Conservation (phyloP, 1,140 invertebrate genomes). For the Notospermus geniculatus region DNA sequence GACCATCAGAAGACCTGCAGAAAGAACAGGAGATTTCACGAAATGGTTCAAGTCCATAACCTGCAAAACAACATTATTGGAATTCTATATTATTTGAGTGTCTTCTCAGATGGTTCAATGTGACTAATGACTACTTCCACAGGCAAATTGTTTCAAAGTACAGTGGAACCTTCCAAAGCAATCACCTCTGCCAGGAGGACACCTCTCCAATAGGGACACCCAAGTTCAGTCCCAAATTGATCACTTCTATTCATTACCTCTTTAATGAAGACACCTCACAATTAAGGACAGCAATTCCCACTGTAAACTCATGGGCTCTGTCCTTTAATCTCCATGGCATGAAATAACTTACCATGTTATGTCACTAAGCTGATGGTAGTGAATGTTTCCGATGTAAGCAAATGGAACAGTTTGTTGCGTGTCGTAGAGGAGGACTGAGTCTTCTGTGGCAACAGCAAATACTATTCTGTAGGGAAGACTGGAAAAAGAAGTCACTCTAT, state of each 20-base stretch:
- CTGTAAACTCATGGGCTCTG: too few species aligned
- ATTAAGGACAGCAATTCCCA: too few species aligned
- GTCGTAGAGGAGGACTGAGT: conserved; percentile 84
- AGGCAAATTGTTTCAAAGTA: too few species aligned
- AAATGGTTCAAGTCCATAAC: not conserved
- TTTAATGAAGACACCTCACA: too few species aligned
- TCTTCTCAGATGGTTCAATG: too few species aligned
- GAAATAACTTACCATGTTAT: conserved; percentile 70
- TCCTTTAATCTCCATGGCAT: too few species aligned
- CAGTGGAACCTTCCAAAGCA: too few species aligned
- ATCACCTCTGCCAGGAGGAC: not conserved
- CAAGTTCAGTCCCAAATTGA: too few species aligned
- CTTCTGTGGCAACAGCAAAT: conserved; percentile 85
- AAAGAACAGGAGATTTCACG: not conserved
- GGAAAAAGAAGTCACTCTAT: conserved; percentile 49
- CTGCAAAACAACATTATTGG: not conserved
- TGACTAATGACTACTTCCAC: too few species aligned
- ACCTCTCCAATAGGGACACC: too few species aligned
- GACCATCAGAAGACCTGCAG: conserved; percentile 76
- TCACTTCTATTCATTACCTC: too few species aligned
- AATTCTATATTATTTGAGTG: not conserved
- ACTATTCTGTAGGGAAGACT: conserved; percentile 79
- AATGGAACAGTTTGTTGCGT: conserved; percentile 85
- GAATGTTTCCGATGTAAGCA: conserved; percentile 83
- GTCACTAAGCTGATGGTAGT: conserved; percentile 90